Evolutionary conservation across 2,797 vertebrate genomes (phyloP).

Genomic region (Lithobates pipiens): DNA sequence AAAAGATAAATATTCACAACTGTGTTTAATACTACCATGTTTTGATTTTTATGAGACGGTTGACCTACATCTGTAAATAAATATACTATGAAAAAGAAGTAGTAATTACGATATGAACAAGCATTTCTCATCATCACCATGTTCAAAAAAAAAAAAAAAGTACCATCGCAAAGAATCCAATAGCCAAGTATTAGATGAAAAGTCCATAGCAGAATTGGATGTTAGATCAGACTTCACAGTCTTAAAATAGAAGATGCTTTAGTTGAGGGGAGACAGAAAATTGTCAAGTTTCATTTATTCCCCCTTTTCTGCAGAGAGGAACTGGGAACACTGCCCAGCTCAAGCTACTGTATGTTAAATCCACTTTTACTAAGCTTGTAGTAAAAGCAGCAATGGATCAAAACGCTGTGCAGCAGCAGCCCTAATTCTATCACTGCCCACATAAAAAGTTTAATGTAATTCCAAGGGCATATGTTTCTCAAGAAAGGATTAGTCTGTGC

Average conservation of each 20-base stretch:
- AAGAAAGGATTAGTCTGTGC: conserved; percentile 58
- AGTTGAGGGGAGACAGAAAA: conserved; percentile 14
- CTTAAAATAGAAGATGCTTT: neutral
- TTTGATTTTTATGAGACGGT: too few relatives aligned
- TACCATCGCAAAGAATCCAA: neutral
- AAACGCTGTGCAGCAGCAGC: conserved; percentile 40
- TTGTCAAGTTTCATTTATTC: conserved; percentile 39
- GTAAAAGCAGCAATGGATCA: conserved; percentile 61
- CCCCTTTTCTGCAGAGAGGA: conserved; percentile 27
- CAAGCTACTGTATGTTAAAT: conserved; percentile 40
- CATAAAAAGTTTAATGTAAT: conserved; percentile 62
- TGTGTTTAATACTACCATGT: too few relatives aligned
- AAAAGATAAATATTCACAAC: too few relatives aligned
- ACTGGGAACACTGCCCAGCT: conserved; percentile 47
- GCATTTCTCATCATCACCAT: too few relatives aligned
- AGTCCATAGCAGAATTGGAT: conserved; percentile 1
- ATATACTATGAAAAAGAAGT: neutral
- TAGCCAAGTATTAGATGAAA: neutral
- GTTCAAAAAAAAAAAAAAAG: neutral
- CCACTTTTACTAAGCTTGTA: conserved; percentile 58
- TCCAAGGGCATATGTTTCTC: conserved; percentile 60
- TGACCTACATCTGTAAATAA: neutral
- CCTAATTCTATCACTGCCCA: conserved; percentile 58
- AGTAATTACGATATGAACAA: too few relatives aligned
- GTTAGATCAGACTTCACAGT: conserved; percentile 3